Conservation (phyloP, 2,888 invertebrate species). For the Tanypteryx hageni region DNA sequence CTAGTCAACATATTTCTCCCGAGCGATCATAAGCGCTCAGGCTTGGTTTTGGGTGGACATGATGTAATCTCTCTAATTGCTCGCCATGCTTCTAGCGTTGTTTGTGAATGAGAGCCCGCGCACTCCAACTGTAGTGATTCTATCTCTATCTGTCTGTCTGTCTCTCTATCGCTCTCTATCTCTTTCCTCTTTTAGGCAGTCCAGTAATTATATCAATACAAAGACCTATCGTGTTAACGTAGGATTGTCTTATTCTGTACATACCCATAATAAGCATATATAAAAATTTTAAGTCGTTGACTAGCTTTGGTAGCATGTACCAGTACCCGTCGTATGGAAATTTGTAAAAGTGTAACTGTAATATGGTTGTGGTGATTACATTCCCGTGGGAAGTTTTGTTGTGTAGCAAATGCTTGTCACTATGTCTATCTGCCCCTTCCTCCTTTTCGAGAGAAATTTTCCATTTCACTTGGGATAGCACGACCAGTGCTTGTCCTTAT, state of each 20-base stretch:
- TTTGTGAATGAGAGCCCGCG: slow-evolving; percentile 54
- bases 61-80: slow-evolving; percentile 34
- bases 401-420: slow-evolving; percentile 56
- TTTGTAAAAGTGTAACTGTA: slow-evolving; percentile 47
- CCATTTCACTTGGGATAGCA: slow-evolving; percentile 27
- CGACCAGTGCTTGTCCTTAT: neutral
- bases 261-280: slow-evolving; percentile 26
- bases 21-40: neutral
- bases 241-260: slow-evolving; percentile 55
- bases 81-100: slow-evolving; percentile 53
- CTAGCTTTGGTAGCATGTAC: slow-evolving; percentile 59
- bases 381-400: slow-evolving; percentile 44
- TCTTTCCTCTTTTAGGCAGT: slow-evolving; percentile 52
- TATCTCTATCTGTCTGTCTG: slow-evolving; percentile 38
- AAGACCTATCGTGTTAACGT: slow-evolving; percentile 60
- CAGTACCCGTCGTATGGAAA: slow-evolving; percentile 45
- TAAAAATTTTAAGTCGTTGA: slow-evolving; percentile 30
- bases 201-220: slow-evolving; percentile 39
- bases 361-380: slow-evolving; percentile 49
- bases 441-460: slow-evolving; percentile 39
- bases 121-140: slow-evolving; percentile 3
- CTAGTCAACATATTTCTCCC: neutral
- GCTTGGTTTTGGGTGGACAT: slow-evolving; percentile 36
- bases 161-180: slow-evolving; percentile 40
- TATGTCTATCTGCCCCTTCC: neutral